Base-by-base conservation (phyloP, 2,888 invertebrate species). In the Xestobium rufovillosum region DNA sequence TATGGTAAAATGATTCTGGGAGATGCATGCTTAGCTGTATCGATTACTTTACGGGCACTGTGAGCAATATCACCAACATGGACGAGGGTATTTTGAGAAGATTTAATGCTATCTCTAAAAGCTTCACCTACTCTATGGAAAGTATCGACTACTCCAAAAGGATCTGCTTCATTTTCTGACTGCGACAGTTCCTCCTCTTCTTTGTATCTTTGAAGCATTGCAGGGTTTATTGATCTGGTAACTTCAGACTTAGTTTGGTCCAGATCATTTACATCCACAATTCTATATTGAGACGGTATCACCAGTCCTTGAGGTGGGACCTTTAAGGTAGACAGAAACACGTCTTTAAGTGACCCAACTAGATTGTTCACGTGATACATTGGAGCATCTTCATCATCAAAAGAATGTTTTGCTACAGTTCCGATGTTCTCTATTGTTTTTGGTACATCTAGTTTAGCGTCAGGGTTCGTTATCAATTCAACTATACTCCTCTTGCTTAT, bases 401-500 rank as follows among this genome's bases (percentile, higher is more conserved):
- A 59, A n/a, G 59, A 51, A 16, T 59, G 53, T 39, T 52, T 60
- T 1, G 60, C 53, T 3, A 59, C 56, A 1, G 57, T 52, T 3
- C 64, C 65, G 3, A 56, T 43, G 36, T 65, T 65, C 38, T 62
- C 61, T 15, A 63, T 42, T 1, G 65, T 63, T 51, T 61, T 61
- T n/a, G 57, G 51, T 27, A 65, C 47, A 42, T 66, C 62, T 2
- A 66, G 33, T 43, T 55, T 56, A 2, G 52, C 47, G 16, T 52
- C 53, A 3, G 62, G 65, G 45, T 65, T 60, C 3, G 44, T 45
- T 14, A 57, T 31, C 12, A 57, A n/a, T n/a, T n/a, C n/a, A n/a
- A n/a, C n/a, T n/a, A n/a, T n/a, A n/a, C n/a, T n/a, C n/a, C n/a
- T n/a, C n/a, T n/a, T n/a, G n/a, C n/a, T n/a, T n/a, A n/a, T n/a